Evolutionary conservation across 2,888 invertebrate species (phyloP).

Genomic region (Anodontia alba): DNA sequence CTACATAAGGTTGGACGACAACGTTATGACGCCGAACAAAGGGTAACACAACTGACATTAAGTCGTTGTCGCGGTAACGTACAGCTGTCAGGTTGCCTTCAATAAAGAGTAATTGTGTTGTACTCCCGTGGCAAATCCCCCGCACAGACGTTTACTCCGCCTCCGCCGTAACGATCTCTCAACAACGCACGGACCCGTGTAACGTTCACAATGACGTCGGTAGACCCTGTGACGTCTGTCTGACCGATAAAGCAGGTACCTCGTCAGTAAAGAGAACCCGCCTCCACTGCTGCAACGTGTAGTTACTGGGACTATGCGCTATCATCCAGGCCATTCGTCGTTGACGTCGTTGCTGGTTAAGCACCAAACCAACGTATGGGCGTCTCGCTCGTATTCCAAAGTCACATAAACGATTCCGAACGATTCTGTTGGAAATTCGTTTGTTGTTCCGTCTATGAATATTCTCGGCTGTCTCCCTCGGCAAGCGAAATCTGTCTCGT

Average conservation of each 20-base stretch:
- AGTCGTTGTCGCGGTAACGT: conserved; percentile 5
- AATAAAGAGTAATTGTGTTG: neutral
- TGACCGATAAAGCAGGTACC: too few species aligned
- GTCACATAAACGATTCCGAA: too few species aligned
- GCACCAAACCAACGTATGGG: too few species aligned
- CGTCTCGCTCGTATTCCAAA: too few species aligned
- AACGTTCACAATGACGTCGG: conserved; percentile 2
- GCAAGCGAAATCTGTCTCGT: too few species aligned
- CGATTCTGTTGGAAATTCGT: neutral
- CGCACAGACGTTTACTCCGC: neutral
- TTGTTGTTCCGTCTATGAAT: too few species aligned
- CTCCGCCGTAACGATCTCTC: conserved; percentile 1
- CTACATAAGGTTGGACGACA: neutral
- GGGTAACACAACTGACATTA: neutral
- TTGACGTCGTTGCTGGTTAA: too few species aligned
- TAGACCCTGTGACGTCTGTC: too few species aligned
- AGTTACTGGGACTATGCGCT: neutral
- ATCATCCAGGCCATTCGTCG: neutral
- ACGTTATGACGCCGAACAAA: conserved; percentile 3
- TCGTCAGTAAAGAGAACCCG: neutral
- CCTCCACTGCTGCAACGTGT: neutral
- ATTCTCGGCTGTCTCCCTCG: too few species aligned
- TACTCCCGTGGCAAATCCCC: neutral
- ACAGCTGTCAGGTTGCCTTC: conserved; percentile 2
- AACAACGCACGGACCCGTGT: neutral